Percentiles rank a stretch among this genome's conserved stretches.
These are phyloP conservation scores for Limnodromus scolopaceus DNA, from an alignment of 2,797 vertebrate genomes.

Conservation along the genomic window DNA sequence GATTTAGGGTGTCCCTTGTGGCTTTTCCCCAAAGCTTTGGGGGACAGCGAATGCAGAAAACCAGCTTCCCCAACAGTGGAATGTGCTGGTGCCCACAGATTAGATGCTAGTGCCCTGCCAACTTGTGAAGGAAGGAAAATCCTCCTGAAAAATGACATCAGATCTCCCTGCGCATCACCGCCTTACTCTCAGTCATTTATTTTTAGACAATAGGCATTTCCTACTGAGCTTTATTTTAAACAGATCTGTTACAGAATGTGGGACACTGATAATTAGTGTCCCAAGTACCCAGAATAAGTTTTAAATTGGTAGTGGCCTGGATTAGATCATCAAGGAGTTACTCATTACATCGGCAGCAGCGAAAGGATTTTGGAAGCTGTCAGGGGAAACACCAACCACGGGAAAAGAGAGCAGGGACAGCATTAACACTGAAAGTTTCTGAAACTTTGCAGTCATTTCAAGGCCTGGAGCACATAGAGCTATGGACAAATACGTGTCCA, in stretches of 20 bases:
- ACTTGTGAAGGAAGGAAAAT: background rate
- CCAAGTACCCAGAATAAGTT: background rate
- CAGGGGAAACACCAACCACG: background rate
- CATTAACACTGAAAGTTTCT: background rate
- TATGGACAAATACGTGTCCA: background rate
- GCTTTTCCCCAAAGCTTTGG: background rate
- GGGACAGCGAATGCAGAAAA: background rate
- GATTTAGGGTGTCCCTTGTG: background rate
- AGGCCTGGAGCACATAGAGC: background rate
- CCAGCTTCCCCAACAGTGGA: background rate
- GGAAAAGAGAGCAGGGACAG: background rate
- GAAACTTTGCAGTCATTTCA: background rate
- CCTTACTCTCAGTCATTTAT: background rate
- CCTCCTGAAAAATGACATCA: background rate
- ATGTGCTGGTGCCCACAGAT: too few species aligned
- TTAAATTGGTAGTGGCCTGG: background rate
- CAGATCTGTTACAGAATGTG: background rate
- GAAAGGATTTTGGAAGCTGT: background rate
- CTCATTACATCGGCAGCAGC: background rate
- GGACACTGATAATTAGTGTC: background rate
- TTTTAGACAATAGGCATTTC: background rate
- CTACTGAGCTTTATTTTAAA: background rate
- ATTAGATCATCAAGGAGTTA: background rate
- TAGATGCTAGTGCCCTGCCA: fast-evolving
- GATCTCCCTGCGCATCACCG: background rate